Base-by-base conservation (phyloP, 2,113 vertebrate genomes). In the Tursiops truncatus region DNA sequence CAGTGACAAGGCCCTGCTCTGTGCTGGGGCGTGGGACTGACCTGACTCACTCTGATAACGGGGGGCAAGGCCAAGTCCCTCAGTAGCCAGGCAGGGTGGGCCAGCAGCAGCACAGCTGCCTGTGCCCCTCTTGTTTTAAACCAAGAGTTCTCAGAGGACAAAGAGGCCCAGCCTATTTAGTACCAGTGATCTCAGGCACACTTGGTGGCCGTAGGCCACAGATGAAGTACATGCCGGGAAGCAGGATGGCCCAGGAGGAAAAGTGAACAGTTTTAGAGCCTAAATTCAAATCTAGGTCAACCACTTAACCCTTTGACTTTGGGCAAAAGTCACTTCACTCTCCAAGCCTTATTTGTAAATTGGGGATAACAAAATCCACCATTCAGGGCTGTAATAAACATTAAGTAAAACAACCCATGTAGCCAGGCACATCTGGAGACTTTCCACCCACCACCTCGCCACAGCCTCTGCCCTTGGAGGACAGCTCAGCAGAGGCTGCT, bases 221-320 rank as follows among this genome's bases (percentile, higher is more conserved):
- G 23, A 53, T 5, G 38, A 73, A 82, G n/a, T 47, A 50, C n/a
- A 1, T 80, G 26, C 50, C 36, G 50, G 44, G 33, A 94, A 50
- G 25, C 68, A 95, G 33, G 63, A 33, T 62, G 41, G 62, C n/a
- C 70, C 20, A 58, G 28, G 71, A 53, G 33, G 41, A 89, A 82
- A 0, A 70, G 44, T 62, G 58, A 79, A 38, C 17, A 28, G 7
- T 92, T 65, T 28, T 56, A 53, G 81, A 76, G 77, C 38, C 86
- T 25, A 73, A 47, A 36, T 79, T 94, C 31, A 71, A 82, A 79
- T 90, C 60, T 26, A 44, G 63, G 28, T 74, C 65, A 77, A 4
- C 65, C 28, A 80, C 38, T 90, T 38, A 63, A 63, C n/a, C 88
- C 23, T 94, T 60, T 85, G 91, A 92, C 67, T 96, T 77, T 41